Percentiles rank a stretch among this genome's conserved stretches.
These are phyloP conservation scores for Cyrtodaria siliqua DNA, from an alignment of 2,888 invertebrate genomes.

Conservation along the genomic window DNA sequence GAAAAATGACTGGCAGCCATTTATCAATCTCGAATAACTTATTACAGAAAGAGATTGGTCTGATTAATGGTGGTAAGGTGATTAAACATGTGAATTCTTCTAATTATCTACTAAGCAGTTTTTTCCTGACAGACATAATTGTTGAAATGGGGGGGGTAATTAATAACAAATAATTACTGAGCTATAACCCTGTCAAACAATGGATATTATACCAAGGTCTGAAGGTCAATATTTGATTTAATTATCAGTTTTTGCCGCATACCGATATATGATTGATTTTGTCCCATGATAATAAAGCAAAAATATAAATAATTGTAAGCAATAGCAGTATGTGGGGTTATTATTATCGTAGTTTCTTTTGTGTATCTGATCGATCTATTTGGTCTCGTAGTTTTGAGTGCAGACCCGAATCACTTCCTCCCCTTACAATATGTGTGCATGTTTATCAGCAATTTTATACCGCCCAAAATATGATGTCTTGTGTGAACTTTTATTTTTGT, in stretches of 20 bases:
- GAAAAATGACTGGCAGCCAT: no score
- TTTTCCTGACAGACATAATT: conserved; percentile 25
- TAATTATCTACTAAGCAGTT: conserved; percentile 12
- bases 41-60: not conserved
- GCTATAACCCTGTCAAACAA: not conserved
- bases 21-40: not conserved
- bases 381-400: no score
- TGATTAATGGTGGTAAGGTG: conserved; percentile 22
- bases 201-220: not conserved
- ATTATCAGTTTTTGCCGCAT: no score
- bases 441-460: no score
- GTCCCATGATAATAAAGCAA: not conserved
- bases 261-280: conserved; percentile 11
- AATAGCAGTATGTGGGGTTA: no score
- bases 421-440: no score
- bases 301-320: no score
- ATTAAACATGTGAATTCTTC: conserved; percentile 18
- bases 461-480: no score
- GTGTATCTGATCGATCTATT: no score
- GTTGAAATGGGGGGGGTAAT: conserved; percentile 13
- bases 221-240: conserved; percentile 19
- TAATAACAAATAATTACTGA: conserved; percentile 18
- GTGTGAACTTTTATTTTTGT: no score
- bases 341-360: no score
- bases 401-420: no score